phyloP scores from a whole-genome alignment of 2,888 invertebrate genomes.

The Ypsolopha scabrella region DNA sequence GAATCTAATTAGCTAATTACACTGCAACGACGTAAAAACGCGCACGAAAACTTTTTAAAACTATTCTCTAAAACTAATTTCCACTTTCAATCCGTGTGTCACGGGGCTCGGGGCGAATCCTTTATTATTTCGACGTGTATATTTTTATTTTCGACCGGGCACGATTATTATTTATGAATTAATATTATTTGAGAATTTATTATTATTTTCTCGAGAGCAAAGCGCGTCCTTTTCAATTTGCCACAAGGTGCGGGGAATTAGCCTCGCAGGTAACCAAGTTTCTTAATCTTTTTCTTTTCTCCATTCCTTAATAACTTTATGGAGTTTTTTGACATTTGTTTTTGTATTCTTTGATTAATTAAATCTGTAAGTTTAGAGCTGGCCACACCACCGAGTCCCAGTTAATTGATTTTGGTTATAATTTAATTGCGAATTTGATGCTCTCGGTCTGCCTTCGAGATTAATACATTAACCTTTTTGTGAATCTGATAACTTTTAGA shows the following conservation, averaged over 20 bases:
- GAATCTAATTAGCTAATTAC: no score
- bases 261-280: slow-evolving; percentile 26
- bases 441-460: slow-evolving; percentile 8
- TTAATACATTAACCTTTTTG: slow-evolving; percentile 17
- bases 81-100: slow-evolving; percentile 32
- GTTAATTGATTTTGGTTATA: slow-evolving; percentile 52
- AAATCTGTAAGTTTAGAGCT: slow-evolving; percentile 42
- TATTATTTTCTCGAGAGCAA: slow-evolving; percentile 49
- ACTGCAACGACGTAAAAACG: no score
- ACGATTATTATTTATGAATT: slow-evolving; percentile 71
- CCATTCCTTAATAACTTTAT: slow-evolving; percentile 32
- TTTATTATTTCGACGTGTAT: slow-evolving; percentile 68
- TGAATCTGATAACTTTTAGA: no score
- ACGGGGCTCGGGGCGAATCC: slow-evolving; percentile 41
- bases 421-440: slow-evolving; percentile 45
- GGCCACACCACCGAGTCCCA: slow-evolving; percentile 12
- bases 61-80: neutral
- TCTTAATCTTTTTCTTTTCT: slow-evolving; percentile 25
- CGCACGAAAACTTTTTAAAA: neutral
- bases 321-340: slow-evolving; percentile 45
- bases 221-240: slow-evolving; percentile 68
- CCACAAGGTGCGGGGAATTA: slow-evolving; percentile 49
- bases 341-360: slow-evolving; percentile 42
- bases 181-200: slow-evolving; percentile 69
- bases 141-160: slow-evolving; percentile 63